These are phyloP conservation scores for Papilio protenor DNA, from an alignment of 2,888 invertebrate species.

Conservation along the genomic window DNA sequence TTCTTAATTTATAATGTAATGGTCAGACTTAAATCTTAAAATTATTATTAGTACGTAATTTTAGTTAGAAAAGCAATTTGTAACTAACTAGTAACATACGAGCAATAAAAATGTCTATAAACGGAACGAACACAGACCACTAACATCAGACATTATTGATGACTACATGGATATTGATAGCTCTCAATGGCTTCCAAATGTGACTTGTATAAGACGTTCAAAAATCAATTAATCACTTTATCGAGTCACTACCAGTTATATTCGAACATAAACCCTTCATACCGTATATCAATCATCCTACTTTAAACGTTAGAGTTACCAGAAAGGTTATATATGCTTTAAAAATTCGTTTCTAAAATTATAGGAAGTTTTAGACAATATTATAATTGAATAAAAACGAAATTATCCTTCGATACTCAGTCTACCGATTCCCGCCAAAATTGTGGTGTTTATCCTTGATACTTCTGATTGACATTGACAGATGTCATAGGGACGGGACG, in stretches of 20 bases:
- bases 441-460: too few species aligned
- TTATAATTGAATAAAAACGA: too few species aligned
- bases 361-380: too few species aligned
- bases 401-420: too few species aligned
- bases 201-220: constrained; percentile 20
- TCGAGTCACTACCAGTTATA: constrained; percentile 22
- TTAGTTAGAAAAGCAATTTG: background rate
- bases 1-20: too few species aligned
- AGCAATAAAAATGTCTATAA: constrained; percentile 13
- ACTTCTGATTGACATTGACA: too few species aligned
- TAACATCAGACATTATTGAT: constrained; percentile 15
- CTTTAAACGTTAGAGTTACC: background rate
- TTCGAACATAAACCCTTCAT: constrained; percentile 10
- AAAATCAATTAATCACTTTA: constrained; percentile 25
- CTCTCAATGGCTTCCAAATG: constrained; percentile 23
- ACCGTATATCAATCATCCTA: constrained; percentile 12
- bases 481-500: too few species aligned
- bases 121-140: background rate
- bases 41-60: background rate
- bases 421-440: too few species aligned
- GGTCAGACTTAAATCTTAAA: too few species aligned
- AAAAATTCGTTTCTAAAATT: background rate
- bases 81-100: background rate
- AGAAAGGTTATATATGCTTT: constrained; percentile 2
- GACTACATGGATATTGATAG: constrained; percentile 14